Percentiles rank a stretch among this genome's conserved stretches.
These are phyloP conservation scores for Megamerina dolium DNA, from an alignment of 2,888 invertebrate species.

Conservation along the genomic window DNA sequence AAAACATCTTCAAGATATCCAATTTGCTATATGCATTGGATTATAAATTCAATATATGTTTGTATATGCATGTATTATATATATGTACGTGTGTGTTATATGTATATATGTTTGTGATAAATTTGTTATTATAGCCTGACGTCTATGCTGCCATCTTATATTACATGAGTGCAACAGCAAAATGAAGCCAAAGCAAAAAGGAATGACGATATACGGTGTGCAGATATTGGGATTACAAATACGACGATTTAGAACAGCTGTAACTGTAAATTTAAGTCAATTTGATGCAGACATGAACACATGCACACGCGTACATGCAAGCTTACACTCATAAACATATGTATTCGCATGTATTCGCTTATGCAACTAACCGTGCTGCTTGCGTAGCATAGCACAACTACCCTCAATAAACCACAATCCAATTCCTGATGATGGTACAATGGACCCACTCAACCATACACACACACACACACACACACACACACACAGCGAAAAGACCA, in stretches of 20 bases:
- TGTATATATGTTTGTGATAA: conserved; percentile 7
- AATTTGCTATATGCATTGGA: background rate
- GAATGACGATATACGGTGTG: too few species aligned
- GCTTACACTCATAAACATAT: conserved; percentile 8
- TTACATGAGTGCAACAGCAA: too few species aligned
- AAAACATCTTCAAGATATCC: background rate
- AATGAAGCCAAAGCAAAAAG: too few species aligned
- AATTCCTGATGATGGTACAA: background rate
- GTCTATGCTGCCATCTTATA: conserved; percentile 27
- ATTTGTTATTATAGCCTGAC: conserved; percentile 16
- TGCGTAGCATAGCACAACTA: background rate
- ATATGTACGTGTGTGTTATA: background rate
- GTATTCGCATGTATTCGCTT: background rate
- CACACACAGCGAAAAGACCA: background rate
- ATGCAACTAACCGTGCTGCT: too few species aligned
- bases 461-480: background rate
- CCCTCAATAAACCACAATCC: background rate
- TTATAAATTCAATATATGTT: background rate
- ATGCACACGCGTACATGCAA: conserved; percentile 1
- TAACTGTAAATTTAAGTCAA: conserved; percentile 19
- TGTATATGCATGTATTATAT: background rate
- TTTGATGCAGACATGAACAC: conserved; percentile 13
- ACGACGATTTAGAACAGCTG: conserved; percentile 19
- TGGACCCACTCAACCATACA: background rate
- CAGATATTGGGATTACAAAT: conserved; percentile 15